A percentile compares a stretch with the other conserved stretches of the same genome.
phyloP scores from a whole-genome alignment of 2,888 invertebrate species.

The Beris morrisii region DNA sequence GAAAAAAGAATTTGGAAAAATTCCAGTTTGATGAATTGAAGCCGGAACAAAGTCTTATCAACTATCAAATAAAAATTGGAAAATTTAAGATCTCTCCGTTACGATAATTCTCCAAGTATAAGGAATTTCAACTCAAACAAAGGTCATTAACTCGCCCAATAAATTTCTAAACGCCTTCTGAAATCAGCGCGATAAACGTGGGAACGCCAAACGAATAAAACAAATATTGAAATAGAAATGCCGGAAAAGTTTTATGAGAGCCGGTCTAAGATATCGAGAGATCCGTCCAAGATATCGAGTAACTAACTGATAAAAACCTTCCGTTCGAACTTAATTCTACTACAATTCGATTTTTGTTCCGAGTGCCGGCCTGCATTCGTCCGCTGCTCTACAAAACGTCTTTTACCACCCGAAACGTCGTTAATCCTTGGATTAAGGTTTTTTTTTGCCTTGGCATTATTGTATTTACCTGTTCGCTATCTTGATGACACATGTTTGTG shows the following conservation, averaged over 20 bases:
- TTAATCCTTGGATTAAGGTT: too few relatives aligned
- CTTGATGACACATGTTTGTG: slow-evolving; percentile 27
- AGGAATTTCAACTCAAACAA: background rate
- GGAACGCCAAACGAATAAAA: slow-evolving; percentile 20
- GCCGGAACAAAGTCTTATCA: too few relatives aligned
- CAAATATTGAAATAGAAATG: slow-evolving; percentile 21
- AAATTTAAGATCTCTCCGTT: too few relatives aligned
- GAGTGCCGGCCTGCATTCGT: too few relatives aligned
- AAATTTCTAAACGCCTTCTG: background rate
- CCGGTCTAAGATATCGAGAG: background rate
- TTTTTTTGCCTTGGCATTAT: background rate
- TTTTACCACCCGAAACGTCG: too few relatives aligned
- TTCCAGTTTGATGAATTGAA: too few relatives aligned
- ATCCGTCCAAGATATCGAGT: background rate
- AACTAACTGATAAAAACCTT: background rate
- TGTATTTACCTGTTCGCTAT: slow-evolving; percentile 16
- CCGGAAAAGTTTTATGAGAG: background rate
- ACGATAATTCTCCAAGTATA: too few relatives aligned
- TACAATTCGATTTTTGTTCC: too few relatives aligned
- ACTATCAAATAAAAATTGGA: too few relatives aligned
- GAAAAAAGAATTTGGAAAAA: too few relatives aligned
- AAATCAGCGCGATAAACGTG: slow-evolving; percentile 18
- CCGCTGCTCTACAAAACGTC: too few relatives aligned
- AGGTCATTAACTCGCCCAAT: slow-evolving; percentile 20
- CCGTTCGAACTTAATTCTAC: too few relatives aligned